A percentile compares a stretch with the other conserved stretches of the same genome.
These are phyloP conservation scores for Trichacis sp. DNA, from an alignment of 2,888 invertebrate species.

Conservation along the genomic window DNA sequence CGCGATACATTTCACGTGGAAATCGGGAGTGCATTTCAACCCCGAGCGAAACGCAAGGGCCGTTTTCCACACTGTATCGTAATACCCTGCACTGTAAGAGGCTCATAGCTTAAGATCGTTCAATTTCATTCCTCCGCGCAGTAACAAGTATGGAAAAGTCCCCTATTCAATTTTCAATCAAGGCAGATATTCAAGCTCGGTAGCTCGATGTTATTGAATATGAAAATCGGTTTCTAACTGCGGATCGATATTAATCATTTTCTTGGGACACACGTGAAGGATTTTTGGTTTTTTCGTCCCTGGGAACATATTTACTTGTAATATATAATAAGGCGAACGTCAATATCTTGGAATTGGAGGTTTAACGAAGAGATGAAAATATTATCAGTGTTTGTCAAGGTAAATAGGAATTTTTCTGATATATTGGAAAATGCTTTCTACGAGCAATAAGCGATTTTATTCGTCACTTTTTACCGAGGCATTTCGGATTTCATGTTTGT, in stretches of 20 bases:
- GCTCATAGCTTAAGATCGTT: constrained; percentile 5
- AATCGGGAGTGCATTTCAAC: neutral
- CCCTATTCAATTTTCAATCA: constrained; percentile 7
- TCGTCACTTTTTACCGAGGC: neutral
- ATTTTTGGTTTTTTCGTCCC: neutral
- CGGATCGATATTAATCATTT: neutral
- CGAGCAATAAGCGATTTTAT: neutral
- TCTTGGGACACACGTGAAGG: neutral
- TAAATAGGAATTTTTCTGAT: neutral
- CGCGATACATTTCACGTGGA: neutral
- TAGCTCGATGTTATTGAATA: neutral
- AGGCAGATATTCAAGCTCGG: neutral
- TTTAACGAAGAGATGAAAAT: neutral
- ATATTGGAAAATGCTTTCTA: neutral
- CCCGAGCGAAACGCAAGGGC: neutral
- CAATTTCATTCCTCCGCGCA: constrained; percentile 3
- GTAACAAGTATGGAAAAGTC: constrained; percentile 2
- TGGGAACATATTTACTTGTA: neutral
- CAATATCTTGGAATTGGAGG: neutral
- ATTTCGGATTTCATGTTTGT: neutral
- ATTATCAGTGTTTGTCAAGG: constrained; percentile 1
- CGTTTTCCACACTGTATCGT: neutral
- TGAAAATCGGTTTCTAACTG: neutral
- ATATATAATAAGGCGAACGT: neutral
- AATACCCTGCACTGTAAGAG: constrained; percentile 4